Conservation (phyloP, 2,888 invertebrate genomes). For the Leptinotarsa rubiginosa region DNA sequence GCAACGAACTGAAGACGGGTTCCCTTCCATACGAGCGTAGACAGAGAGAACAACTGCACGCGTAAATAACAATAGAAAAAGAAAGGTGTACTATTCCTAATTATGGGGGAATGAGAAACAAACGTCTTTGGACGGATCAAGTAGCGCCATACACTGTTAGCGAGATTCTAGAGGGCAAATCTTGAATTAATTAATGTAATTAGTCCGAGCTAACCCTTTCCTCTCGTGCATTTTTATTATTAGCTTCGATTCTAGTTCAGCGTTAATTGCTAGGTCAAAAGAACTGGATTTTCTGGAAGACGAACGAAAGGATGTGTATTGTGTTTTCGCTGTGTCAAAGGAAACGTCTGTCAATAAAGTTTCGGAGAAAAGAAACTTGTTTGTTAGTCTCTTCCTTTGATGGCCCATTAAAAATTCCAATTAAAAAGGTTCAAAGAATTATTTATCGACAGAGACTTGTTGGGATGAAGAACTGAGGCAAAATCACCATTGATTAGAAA, state of each 20-base stretch:
- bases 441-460: neutral
- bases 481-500: neutral
- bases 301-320: conserved; percentile 10
- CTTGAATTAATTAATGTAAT: conserved; percentile 64
- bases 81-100: conserved; percentile 58
- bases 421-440: conserved; percentile 9
- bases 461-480: neutral
- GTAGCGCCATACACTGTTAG: conserved; percentile 65
- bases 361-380: conserved; percentile 9
- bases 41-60: conserved; percentile 55
- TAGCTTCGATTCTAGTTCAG: conserved; percentile 32
- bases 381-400: conserved; percentile 6
- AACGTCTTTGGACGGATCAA: conserved; percentile 65
- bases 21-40: conserved; percentile 59
- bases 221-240: conserved; percentile 38
- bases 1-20: conserved; percentile 64
- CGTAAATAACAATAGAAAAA: conserved; percentile 52
- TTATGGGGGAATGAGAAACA: conserved; percentile 66
- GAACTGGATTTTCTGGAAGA: neutral
- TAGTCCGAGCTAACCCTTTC: conserved; percentile 56
- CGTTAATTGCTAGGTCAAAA: conserved; percentile 16
- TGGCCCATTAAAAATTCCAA: conserved; percentile 14
- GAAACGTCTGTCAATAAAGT: conserved; percentile 5
- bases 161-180: conserved; percentile 62
- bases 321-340: conserved; percentile 6